Conservation (phyloP, 2,888 invertebrate species). For the Yponomeuta sedellus region DNA sequence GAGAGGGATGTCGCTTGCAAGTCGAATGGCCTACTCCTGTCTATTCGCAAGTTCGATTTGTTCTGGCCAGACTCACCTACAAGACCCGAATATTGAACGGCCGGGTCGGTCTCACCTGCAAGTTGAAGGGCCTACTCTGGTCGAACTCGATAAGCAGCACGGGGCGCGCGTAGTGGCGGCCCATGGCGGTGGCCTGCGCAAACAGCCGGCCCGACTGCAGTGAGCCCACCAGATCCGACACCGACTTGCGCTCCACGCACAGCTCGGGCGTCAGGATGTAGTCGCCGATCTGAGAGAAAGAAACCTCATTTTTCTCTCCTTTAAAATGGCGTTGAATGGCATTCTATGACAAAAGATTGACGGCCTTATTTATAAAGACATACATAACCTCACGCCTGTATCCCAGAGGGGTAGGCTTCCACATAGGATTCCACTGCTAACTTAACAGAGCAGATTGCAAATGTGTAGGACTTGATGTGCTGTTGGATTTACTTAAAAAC, state of each 20-base stretch:
- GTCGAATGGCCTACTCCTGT: conserved; percentile 93
- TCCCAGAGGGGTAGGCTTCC: too few species aligned
- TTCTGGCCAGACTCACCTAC: too few species aligned
- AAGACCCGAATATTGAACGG: too few species aligned
- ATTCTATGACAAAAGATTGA: too few species aligned
- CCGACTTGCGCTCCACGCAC: conserved; percentile 97
- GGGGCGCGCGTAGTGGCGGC: conserved; percentile 89
- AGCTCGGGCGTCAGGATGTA: conserved; percentile 98
- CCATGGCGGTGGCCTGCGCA: conserved; percentile 97
- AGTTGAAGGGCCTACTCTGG: conserved; percentile 92
- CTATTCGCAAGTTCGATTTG: conserved; percentile 39
- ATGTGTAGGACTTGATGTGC: too few species aligned
- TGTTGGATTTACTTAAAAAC: too few species aligned
- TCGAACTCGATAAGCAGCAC: conserved; percentile 97
- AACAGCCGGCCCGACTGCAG: conserved; percentile 95
- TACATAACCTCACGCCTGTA: too few species aligned
- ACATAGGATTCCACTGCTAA: too few species aligned
- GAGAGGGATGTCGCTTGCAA: conserved; percentile 79
- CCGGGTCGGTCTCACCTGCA: conserved; percentile 78
- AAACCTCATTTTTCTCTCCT: too few species aligned
- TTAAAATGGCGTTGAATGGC: too few species aligned
- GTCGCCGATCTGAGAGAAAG: conserved; percentile 87
- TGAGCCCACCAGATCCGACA: conserved; percentile 97
- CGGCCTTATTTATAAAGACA: too few species aligned
- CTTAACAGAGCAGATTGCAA: too few species aligned